phyloP scores from a whole-genome alignment of 2,797 vertebrate genomes.

The Tinamus major region DNA sequence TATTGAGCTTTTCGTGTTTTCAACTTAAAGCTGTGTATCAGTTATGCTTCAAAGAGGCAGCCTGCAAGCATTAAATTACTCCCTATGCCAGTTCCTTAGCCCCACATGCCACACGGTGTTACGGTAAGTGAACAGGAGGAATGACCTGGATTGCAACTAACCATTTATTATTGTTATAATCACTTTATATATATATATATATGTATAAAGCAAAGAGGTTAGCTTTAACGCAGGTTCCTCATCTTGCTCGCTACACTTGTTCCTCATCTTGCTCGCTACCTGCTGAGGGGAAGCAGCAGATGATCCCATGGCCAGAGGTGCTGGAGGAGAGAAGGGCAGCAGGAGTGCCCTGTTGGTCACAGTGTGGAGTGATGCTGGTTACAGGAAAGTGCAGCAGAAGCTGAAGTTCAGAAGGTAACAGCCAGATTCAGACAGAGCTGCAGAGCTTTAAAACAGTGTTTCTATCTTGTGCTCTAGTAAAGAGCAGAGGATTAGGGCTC shows the following conservation, averaged over 20 bases:
- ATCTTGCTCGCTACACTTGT: neutral
- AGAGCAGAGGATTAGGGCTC: neutral
- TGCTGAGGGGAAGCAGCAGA: neutral
- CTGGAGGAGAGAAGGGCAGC: neutral
- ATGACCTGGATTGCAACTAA: neutral
- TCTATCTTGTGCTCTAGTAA: neutral
- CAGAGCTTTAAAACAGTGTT: neutral
- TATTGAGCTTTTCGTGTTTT: neutral
- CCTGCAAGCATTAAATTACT: neutral
- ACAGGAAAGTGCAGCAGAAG: neutral
- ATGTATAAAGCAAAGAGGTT: neutral
- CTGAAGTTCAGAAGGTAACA: neutral
- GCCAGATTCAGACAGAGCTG: neutral
- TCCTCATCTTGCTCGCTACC: neutral
- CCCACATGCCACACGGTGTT: accelerated
- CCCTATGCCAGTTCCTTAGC: neutral
- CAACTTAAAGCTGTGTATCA: accelerated
- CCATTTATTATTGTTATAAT: neutral
- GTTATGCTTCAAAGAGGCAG: accelerated
- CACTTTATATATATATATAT: no score
- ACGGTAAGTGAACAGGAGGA: neutral
- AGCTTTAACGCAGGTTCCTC: neutral
- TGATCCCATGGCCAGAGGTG: neutral
- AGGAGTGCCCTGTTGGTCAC: neutral
- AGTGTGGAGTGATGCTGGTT: neutral